Evolutionary conservation across 2,888 invertebrate species (phyloP), one percentile per base, ranked within the genome.

Genomic region (Nemoura dubitans): DNA sequence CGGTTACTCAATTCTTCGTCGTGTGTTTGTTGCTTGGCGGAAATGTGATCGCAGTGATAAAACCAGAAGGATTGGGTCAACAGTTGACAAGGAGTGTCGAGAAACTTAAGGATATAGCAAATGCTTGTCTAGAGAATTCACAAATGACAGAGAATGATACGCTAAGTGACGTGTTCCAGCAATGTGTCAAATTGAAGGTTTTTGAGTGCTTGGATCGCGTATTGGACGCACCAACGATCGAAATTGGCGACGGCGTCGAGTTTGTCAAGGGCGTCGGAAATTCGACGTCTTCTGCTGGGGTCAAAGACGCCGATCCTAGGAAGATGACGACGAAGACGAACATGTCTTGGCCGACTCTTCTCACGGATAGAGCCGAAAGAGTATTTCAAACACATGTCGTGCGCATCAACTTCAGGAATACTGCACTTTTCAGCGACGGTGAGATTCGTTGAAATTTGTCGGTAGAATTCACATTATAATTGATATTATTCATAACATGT

Each of bases 131-230:
- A 78, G 28, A 78, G 25, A 10, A 78, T 78, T 26, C 16, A 25
- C 36, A 3, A 6, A 36, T 36, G 10, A 26, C 26, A 78, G 78
- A 27, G 28, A 26, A n/a, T 78, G 78, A 78, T 26, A 10, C n/a
- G 27, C 25, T 78, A 0, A 14, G 78, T 16, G 6, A 83, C 25
- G 42, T 7, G n/a, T 83, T 83, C 26, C 83, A 83, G 16, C 42
- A 43, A 43, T 83, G 83, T 42, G 30, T 83, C 36, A 83, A 83
- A 83, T 21, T 43, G 36, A 83, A 43, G 36, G 83, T 83, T 25
- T 83, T 83, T 83, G 25, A 43, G 16, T 36, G 36, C 16, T 0
- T 83, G 36, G 83, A 83, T 25, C n/a, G 26, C 2, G 43, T 83
- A 2, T n/a, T 83, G 43, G 26, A 83, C 26, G n/a, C 83, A 26